Evolutionary conservation across 2,888 invertebrate genomes (phyloP), one percentile per base, ranked within the genome.

Genomic region (Brachyopa scutellaris): DNA sequence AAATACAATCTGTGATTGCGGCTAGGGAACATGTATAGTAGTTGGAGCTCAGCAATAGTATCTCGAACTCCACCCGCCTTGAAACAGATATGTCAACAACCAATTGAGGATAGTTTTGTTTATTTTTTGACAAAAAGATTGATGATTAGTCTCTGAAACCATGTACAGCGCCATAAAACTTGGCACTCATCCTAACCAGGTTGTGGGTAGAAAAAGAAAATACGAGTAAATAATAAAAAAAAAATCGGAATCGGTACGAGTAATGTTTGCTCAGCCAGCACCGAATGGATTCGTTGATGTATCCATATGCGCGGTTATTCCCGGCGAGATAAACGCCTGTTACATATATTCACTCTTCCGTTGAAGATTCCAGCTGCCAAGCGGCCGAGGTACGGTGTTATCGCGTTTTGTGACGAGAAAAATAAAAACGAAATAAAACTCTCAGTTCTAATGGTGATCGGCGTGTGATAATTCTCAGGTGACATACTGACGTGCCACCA

Each of bases 61-160:
- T 62, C 62, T 70, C 53, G 29, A 61, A 38, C 42, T 40, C 38
- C 42, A 66, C 21, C 38, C 15, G 36, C 59, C n/a, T 29, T 29
- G 55, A 11, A 45, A 42, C 62, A 59, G 69, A 80, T 51, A 74
- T 69, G 74, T 80, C 67, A 70, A 70, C 59, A 76, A 49, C 19
- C 72, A 78, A 73, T 73, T 49, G 74, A 51, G 79, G 74, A 80
- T 74, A 76, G 80, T 69, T 59, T 62, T 80, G 53, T 80, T 80
- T 55, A 76, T 62, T 53, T 64, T 74, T 76, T 62, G 64, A 76
- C 76, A 69, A 76, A 80, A 80, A 78, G 80, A 80, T 80, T 80
- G 80, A 80, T 80, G 80, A 74, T 74, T 80, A 67, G 38, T 15
- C 49, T 51, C 42, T 38, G 64, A 15, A 33, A 55, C 45, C 53